These are phyloP conservation scores for Lithosia quadra DNA, from an alignment of 2,888 invertebrate species.

Conservation along the genomic window DNA sequence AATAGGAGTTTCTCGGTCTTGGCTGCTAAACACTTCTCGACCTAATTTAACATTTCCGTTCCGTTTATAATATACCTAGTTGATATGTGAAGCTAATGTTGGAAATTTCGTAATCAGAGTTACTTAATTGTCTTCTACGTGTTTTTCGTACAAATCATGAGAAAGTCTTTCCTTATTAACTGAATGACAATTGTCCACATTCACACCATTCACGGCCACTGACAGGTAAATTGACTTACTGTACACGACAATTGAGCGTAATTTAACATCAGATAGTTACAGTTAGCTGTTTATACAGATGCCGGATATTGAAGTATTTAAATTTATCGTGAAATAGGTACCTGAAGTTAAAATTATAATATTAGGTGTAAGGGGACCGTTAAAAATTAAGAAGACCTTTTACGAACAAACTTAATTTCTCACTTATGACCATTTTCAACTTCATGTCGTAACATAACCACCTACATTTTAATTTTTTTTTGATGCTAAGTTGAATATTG, in stretches of 20 bases:
- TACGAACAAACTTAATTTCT: background rate
- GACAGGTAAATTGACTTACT: conserved; percentile 22
- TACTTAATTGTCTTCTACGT: conserved; percentile 1
- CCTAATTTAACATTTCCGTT: conserved; percentile 37
- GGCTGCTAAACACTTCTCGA: conserved; percentile 29
- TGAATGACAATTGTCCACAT: conserved; percentile 20
- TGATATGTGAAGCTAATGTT: too few relatives aligned
- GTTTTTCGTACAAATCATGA: conserved; percentile 9
- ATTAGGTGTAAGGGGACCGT: background rate
- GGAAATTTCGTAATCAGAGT: conserved; percentile 6
- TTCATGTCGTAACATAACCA: too few relatives aligned
- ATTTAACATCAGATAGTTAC: conserved; percentile 27
- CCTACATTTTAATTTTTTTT: background rate
- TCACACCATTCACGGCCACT: conserved; percentile 21
- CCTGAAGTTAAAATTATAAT: conserved; percentile 13
- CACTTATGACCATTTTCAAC: too few relatives aligned
- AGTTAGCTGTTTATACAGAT: conserved; percentile 26
- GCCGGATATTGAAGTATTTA: conserved; percentile 28
- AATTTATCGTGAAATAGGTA: conserved; percentile 44
- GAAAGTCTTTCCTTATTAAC: conserved; percentile 22
- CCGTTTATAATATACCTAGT: conserved; percentile 14
- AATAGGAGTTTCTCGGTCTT: conserved; percentile 34
- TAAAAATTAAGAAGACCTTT: background rate
- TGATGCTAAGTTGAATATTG: background rate
- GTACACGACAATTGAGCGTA: conserved; percentile 29